phyloP scores from a whole-genome alignment of 92 coral and sea anemone species.

The Pocillopora meandrina region DNA sequence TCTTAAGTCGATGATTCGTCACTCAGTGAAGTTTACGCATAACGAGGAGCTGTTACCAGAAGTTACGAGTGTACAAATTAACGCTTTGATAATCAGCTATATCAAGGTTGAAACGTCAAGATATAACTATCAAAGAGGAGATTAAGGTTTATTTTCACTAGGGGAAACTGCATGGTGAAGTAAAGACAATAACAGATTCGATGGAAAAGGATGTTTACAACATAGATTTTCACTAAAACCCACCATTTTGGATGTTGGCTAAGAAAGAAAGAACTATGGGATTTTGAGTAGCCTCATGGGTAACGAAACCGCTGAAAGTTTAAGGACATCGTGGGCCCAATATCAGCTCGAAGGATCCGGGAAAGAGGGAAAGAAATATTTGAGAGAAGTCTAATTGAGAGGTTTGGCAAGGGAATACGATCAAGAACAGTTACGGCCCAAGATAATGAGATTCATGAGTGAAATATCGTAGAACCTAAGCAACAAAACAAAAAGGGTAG shows the following conservation, averaged over 20 bases:
- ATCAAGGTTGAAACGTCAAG: not conserved
- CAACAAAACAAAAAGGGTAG: too few relatives aligned
- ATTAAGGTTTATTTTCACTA: not conserved
- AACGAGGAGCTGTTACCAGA: not conserved
- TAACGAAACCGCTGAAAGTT: constrained; percentile 20
- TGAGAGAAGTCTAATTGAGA: too few relatives aligned
- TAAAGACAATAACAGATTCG: not conserved
- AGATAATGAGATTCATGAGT: too few relatives aligned
- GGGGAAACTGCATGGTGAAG: not conserved
- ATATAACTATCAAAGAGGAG: not conserved
- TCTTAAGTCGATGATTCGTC: not conserved
- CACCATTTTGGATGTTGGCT: constrained; percentile 83
- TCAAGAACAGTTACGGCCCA: too few relatives aligned
- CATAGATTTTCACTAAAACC: constrained; percentile 32
- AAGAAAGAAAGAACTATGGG: constrained; percentile 53
- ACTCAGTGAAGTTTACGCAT: not conserved
- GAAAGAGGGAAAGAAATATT: too few relatives aligned
- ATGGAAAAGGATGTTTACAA: constrained; percentile 63
- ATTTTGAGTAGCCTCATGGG: constrained; percentile 65
- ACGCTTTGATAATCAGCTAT: not conserved
- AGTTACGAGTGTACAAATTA: not conserved
- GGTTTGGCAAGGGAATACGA: too few relatives aligned
- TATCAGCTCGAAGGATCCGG: not conserved
- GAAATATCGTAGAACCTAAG: too few relatives aligned
- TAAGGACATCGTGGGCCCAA: constrained; percentile 41